Conservation (phyloP, 2,888 invertebrate genomes). For the Meganola albula region DNA sequence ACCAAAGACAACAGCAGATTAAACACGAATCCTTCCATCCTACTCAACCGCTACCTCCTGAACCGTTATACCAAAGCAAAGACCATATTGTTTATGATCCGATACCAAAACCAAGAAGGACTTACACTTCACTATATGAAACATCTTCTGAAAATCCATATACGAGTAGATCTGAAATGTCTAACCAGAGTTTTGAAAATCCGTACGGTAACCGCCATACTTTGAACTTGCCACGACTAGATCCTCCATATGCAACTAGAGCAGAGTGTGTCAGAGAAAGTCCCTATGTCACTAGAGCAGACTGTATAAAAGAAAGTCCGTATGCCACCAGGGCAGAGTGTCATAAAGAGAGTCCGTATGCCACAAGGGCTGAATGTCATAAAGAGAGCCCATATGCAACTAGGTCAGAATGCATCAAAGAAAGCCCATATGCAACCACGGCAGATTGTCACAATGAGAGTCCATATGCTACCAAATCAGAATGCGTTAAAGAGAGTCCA, state of each 20-base stretch:
- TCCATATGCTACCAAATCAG: conserved; percentile 31
- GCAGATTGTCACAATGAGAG: conserved; percentile 38
- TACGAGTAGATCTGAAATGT: conserved; percentile 59
- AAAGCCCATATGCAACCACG: conserved; percentile 34
- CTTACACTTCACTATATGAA: conserved; percentile 68
- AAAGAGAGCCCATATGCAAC: conserved; percentile 28
- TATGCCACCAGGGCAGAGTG: conserved; percentile 25
- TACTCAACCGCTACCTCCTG: conserved; percentile 72
- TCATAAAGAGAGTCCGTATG: conserved; percentile 29
- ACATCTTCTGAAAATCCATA: conserved; percentile 68
- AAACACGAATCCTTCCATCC: conserved; percentile 73
- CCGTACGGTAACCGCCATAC: conserved; percentile 64
- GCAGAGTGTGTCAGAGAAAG: conserved; percentile 37
- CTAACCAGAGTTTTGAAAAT: conserved; percentile 64
- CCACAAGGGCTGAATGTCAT: conserved; percentile 19
- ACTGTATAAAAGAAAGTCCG: conserved; percentile 27
- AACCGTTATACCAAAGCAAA: conserved; percentile 74
- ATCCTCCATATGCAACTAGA: conserved; percentile 52
- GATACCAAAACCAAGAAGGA: conserved; percentile 72
- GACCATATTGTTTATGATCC: conserved; percentile 70
- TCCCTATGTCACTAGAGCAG: conserved; percentile 30
- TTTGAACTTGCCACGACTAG: conserved; percentile 58
- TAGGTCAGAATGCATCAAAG: conserved; percentile 36
- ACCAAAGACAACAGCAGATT: conserved; percentile 73
- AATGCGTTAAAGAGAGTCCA: conserved; percentile 36